Conservation (phyloP, 2,113 vertebrate genomes). For the Ptychochromis oligacanthus region DNA sequence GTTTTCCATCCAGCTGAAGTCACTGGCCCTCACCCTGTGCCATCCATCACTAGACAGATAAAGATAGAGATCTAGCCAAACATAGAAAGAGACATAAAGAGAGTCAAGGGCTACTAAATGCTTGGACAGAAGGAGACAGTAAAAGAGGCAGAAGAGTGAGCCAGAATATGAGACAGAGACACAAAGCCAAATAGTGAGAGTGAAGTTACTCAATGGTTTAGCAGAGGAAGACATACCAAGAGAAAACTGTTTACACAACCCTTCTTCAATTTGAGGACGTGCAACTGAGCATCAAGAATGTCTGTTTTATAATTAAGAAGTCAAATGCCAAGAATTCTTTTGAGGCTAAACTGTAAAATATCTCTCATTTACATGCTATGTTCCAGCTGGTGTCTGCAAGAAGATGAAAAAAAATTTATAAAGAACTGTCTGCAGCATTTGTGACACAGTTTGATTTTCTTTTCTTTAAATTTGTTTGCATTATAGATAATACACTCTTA, state of each 20-base stretch:
- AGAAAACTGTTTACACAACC: not conserved
- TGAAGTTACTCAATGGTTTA: not conserved
- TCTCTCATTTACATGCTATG: not conserved
- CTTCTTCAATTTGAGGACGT: not conserved
- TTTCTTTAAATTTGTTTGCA: not conserved
- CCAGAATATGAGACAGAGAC: not conserved
- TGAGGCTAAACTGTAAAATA: not conserved
- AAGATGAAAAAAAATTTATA: not conserved
- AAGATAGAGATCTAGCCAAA: conserved; percentile 52
- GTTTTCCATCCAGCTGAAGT: conserved; percentile 67
- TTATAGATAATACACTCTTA: not conserved
- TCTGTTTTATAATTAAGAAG: conserved; percentile 5
- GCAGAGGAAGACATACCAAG: not conserved
- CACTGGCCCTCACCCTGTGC: conserved; percentile 56
- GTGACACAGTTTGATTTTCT: not conserved
- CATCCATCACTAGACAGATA: conserved; percentile 63
- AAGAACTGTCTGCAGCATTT: accelerated
- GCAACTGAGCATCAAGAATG: not conserved
- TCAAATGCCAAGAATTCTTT: conserved; percentile 9
- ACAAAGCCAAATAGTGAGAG: not conserved
- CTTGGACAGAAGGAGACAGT: conserved; percentile 28
- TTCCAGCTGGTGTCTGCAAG: conserved; percentile 16
- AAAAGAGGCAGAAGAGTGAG: not conserved
- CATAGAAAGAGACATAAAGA: conserved; percentile 30
- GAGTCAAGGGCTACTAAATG: conserved; percentile 49